phyloP scores from a whole-genome alignment of 2,797 vertebrate species.

The Gadopsis marmoratus region DNA sequence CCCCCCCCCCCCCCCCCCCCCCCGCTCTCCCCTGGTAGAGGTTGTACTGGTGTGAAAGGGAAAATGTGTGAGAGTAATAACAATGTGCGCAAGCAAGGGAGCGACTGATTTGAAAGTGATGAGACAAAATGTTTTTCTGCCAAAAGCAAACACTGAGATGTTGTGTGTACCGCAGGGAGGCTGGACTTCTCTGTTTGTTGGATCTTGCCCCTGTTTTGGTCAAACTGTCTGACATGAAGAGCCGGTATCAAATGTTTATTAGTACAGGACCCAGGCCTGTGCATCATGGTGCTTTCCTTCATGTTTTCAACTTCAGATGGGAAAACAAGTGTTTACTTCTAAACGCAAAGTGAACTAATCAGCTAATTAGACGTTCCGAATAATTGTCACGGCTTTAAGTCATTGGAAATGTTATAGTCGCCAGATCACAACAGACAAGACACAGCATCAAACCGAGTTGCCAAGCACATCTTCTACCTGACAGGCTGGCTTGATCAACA shows the following conservation, averaged over 20 bases:
- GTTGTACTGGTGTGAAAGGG: slow-evolving; percentile 58
- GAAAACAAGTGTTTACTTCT: slow-evolving; percentile 21
- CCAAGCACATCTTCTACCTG: slow-evolving; percentile 68
- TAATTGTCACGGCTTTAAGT: slow-evolving; percentile 29
- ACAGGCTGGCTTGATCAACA: slow-evolving; percentile 69
- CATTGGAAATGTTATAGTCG: slow-evolving; percentile 14
- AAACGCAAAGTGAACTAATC: slow-evolving; percentile 10
- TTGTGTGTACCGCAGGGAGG: slow-evolving; percentile 64
- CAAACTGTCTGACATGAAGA: slow-evolving; percentile 59
- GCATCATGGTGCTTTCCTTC: slow-evolving; percentile 41
- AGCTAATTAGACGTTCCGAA: slow-evolving; percentile 17
- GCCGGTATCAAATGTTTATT: slow-evolving; percentile 44
- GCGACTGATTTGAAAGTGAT: slow-evolving; percentile 47
- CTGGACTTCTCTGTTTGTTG: slow-evolving; percentile 72
- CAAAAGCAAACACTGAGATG: slow-evolving; percentile 78
- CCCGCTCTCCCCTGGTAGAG: slow-evolving; percentile 43
- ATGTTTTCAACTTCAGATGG: slow-evolving; percentile 9
- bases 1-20: too few species aligned
- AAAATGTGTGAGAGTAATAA: slow-evolving; percentile 44
- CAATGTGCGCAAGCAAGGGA: slow-evolving; percentile 43
- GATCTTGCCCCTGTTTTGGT: slow-evolving; percentile 60
- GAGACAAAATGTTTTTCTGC: slow-evolving; percentile 70
- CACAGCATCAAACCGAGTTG: slow-evolving; percentile 68
- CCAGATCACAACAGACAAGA: slow-evolving; percentile 51
- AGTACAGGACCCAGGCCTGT: slow-evolving; percentile 33